Conservation (phyloP, 2,797 vertebrate species). For the Miichthys miiuy region DNA sequence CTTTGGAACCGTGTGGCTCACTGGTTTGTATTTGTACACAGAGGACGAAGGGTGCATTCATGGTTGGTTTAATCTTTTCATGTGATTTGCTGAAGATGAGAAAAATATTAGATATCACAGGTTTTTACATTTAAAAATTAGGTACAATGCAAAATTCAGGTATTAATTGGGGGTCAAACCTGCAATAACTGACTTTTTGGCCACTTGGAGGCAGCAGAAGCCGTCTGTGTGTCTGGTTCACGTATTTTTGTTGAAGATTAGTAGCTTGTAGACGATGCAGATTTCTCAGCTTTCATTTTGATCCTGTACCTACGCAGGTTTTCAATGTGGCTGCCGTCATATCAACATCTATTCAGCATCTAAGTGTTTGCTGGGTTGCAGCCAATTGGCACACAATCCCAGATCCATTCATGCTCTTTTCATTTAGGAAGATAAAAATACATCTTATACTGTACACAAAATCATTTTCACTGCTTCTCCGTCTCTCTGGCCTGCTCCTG, state of each 20-base stretch:
- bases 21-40: not conserved
- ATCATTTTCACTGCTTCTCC: constrained; percentile 14
- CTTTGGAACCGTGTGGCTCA: too few species aligned
- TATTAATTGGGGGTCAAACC: not conserved
- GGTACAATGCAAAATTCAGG: not conserved
- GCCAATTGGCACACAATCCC: constrained; percentile 7
- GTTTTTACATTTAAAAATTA: not conserved
- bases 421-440: constrained; percentile 22
- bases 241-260: not conserved
- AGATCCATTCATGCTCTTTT: constrained; percentile 1
- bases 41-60: not conserved
- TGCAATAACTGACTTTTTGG: not conserved
- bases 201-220: not conserved
- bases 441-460: constrained; percentile 20
- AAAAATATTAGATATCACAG: not conserved
- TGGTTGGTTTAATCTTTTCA: not conserved
- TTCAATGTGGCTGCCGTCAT: not conserved
- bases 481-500: constrained; percentile 21
- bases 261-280: not conserved
- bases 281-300: not conserved
- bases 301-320: not conserved
- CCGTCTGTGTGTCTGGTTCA: not conserved
- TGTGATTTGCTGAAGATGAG: not conserved
- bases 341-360: constrained; percentile 5
- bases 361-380: constrained; percentile 13